These are phyloP conservation scores for Atractosteus spatula DNA, from an alignment of 2,113 vertebrate species.

Conservation along the genomic window DNA sequence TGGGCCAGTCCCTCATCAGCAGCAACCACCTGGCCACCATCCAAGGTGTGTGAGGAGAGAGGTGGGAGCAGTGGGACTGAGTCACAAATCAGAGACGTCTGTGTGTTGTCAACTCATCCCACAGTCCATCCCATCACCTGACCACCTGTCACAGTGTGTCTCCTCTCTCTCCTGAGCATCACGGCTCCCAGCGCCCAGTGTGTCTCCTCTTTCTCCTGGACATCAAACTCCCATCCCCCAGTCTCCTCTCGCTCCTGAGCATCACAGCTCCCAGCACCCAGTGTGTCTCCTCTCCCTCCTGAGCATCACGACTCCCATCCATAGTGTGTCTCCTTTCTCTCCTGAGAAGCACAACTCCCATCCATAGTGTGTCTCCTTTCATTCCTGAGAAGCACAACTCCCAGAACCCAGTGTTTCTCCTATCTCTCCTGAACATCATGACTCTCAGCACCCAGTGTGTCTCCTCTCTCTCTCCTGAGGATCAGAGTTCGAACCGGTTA, in stretches of 20 bases:
- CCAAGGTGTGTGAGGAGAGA: slow-evolving; percentile 77
- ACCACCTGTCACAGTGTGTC: background rate
- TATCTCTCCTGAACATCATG: no score
- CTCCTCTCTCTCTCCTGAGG: background rate
- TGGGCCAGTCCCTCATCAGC: slow-evolving; percentile 85
- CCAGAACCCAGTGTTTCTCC: no score
- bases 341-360: background rate
- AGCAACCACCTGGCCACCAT: slow-evolving; percentile 89
- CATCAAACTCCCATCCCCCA: background rate
- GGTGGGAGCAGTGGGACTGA: background rate
- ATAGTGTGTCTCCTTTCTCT: background rate
- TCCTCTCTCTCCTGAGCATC: no score
- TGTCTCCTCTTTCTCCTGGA: background rate
- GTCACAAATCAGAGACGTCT: background rate
- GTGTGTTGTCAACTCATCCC: background rate
- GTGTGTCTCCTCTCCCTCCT: background rate
- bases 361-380: no score
- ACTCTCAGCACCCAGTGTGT: no score
- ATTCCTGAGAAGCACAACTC: no score
- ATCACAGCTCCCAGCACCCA: no score
- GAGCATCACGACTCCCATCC: no score
- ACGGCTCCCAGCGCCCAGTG: no score
- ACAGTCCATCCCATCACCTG: background rate
- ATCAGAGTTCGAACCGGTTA: no score
- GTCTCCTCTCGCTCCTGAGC: no score